phyloP scores from a whole-genome alignment of 1,140 invertebrate species.

The Pachypeltis micranthus region DNA sequence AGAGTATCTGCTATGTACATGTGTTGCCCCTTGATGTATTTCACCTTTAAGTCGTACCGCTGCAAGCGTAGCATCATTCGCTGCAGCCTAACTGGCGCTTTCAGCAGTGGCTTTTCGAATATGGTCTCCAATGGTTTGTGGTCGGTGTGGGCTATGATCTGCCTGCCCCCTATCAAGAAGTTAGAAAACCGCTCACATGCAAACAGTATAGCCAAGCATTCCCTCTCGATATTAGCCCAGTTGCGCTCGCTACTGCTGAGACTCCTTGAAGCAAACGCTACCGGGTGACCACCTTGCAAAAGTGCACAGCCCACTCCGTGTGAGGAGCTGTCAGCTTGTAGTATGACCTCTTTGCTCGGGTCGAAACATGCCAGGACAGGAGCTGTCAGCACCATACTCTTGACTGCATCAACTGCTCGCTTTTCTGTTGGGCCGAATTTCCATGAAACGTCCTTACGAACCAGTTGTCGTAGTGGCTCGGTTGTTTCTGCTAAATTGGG shows the following conservation, averaged over 20 bases:
- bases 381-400: slow-evolving; percentile 23
- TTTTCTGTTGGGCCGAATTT: slow-evolving; percentile 26
- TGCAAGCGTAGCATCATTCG: slow-evolving; percentile 33
- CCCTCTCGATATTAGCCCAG: slow-evolving; percentile 38
- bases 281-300: slow-evolving; percentile 28
- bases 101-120: slow-evolving; percentile 33
- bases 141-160: slow-evolving; percentile 34
- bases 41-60: slow-evolving; percentile 34
- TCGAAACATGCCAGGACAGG: slow-evolving; percentile 30
- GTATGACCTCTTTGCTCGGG: slow-evolving; percentile 14
- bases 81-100: slow-evolving; percentile 33
- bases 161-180: slow-evolving; percentile 28
- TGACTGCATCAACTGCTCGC: slow-evolving; percentile 28
- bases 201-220: slow-evolving; percentile 35
- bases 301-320: slow-evolving; percentile 29
- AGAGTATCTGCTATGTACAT: slow-evolving; percentile 23
- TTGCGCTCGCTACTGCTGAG: slow-evolving; percentile 30
- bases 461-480: slow-evolving; percentile 25
- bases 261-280: slow-evolving; percentile 31
- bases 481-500: slow-evolving; percentile 26
- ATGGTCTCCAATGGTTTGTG: slow-evolving; percentile 35
- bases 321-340: slow-evolving; percentile 28
- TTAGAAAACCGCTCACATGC: slow-evolving; percentile 32
- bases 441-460: slow-evolving; percentile 28
- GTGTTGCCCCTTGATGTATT: slow-evolving; percentile 28